Base-by-base conservation (phyloP, 2,113 vertebrate genomes). In the Loxodonta africana region DNA sequence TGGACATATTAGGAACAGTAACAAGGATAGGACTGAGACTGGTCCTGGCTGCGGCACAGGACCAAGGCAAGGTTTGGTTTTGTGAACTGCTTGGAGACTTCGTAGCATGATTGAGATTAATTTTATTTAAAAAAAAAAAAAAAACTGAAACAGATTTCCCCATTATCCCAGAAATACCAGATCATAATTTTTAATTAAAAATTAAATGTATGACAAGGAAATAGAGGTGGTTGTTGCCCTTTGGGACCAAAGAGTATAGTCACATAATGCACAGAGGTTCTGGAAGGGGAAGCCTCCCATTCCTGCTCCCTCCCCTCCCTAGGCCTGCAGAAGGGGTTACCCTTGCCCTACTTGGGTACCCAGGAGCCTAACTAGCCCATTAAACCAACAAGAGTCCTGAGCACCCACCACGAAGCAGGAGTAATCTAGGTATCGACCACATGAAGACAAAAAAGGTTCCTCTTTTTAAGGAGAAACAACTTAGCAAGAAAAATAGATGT, bases 401-500 rank as follows among this genome's bases (percentile, higher is more conserved):
- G 44, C 33, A 0, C 15, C 28, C 6, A 1, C 67, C 4, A 1
- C 5, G 60, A 60, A 28, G 44, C 62, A 18, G 3, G 26, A 8
- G 0, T 9, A 7, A 4, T 18, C 44, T 18, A 18, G 88, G 33
- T 5, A 46, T 6, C 1, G 0, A 44, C 15, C 48, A 6, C 7
- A 0, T 0, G 78, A 62, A 57, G 37, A 62, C 21, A 20, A 26
- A n/a, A 30, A 7, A 12, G 0, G 2, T 15, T 28, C n/a, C 15
- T 57, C 15, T 53, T 28, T 41, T 63, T 63, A 46, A 63, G 60
- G 89, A 41, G 2, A 53, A 30, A 7, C 1, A 9, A 10, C 37
- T 2, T 48, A 37, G 41, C 60, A 15, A 44, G 33, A 77, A 57
- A 53, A 63, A 41, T 2, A 62, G 7, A 25, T 20, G 2, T 7